Evolutionary conservation across 2,888 invertebrate genomes (phyloP).

Genomic region (Oligia fasciuncula): DNA sequence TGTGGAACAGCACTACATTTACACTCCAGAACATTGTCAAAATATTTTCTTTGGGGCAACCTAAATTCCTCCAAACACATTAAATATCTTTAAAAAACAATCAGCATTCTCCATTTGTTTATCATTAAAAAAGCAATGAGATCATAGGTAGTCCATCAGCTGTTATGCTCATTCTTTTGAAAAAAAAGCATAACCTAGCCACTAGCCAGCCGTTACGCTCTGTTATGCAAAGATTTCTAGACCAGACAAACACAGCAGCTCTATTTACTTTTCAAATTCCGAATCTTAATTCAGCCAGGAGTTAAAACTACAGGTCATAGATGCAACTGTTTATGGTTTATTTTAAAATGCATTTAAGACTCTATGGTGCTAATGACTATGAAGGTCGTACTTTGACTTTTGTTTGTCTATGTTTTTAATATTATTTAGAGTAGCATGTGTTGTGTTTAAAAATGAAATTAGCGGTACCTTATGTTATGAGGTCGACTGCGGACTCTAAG

Average conservation of each 20-base stretch:
- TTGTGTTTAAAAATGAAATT: slow-evolving; percentile 46
- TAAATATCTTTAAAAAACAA: background rate
- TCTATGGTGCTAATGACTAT: slow-evolving; percentile 37
- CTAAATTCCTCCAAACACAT: background rate
- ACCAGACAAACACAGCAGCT: slow-evolving; percentile 14
- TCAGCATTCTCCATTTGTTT: background rate
- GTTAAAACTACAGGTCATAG: slow-evolving; percentile 31
- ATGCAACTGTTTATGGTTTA: slow-evolving; percentile 33
- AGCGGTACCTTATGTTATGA: slow-evolving; percentile 33
- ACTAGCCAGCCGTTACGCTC: slow-evolving; percentile 55
- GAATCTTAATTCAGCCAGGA: slow-evolving; percentile 4
- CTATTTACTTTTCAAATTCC: slow-evolving; percentile 50
- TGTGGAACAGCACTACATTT: background rate
- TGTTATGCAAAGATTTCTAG: slow-evolving; percentile 55
- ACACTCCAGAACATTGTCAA: background rate
- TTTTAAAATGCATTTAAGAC: slow-evolving; percentile 44
- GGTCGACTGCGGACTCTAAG: slow-evolving; percentile 39
- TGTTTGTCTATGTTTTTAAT: slow-evolving; percentile 50
- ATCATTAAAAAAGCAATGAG: background rate
- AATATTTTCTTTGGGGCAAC: background rate
- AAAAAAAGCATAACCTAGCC: background rate
- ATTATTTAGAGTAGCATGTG: slow-evolving; percentile 48
- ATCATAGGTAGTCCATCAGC: slow-evolving; percentile 3
- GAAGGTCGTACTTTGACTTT: slow-evolving; percentile 50
- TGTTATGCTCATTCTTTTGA: slow-evolving; percentile 3